These are phyloP conservation scores for Oreochromis mossambicus DNA, from an alignment of 2,797 vertebrate species.

Conservation along the genomic window DNA sequence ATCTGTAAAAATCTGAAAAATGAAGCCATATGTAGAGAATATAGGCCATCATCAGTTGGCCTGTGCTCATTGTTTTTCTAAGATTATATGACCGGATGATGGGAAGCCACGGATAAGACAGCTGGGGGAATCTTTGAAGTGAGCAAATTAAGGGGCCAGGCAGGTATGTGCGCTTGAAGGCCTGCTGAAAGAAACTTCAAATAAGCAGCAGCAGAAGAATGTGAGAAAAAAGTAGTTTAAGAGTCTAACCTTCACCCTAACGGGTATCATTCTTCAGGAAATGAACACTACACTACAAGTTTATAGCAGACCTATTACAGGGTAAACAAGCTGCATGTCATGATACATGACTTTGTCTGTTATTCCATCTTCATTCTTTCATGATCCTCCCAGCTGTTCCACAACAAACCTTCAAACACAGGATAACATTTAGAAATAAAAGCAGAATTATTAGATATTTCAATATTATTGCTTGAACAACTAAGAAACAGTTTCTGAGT, in stretches of 20 bases:
- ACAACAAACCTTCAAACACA: neutral
- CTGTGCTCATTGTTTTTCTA: neutral
- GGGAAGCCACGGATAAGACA: conserved; percentile 48
- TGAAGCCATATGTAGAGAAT: conserved; percentile 33
- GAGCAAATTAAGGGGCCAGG: conserved; percentile 10
- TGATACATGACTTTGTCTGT: neutral
- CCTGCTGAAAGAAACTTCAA: conserved; percentile 48
- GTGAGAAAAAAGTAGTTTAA: neutral
- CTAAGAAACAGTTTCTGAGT: neutral
- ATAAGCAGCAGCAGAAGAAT: conserved; percentile 35
- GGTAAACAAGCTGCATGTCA: neutral
- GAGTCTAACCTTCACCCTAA: neutral
- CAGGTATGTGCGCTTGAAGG: conserved; percentile 42
- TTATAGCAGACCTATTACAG: neutral
- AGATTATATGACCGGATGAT: conserved; percentile 32
- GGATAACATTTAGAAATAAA: neutral
- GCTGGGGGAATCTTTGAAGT: conserved; percentile 38
- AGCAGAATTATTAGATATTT: neutral
- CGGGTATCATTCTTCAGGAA: neutral
- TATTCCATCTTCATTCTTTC: neutral
- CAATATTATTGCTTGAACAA: neutral
- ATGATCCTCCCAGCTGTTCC: neutral
- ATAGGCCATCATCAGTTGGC: neutral
- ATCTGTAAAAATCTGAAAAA: conserved; percentile 26
- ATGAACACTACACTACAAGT: neutral